A percentile compares a stretch with the other conserved stretches of the same genome.
phyloP scores from a whole-genome alignment of 2,113 vertebrate genomes.

The Marcusenius ussheri region DNA sequence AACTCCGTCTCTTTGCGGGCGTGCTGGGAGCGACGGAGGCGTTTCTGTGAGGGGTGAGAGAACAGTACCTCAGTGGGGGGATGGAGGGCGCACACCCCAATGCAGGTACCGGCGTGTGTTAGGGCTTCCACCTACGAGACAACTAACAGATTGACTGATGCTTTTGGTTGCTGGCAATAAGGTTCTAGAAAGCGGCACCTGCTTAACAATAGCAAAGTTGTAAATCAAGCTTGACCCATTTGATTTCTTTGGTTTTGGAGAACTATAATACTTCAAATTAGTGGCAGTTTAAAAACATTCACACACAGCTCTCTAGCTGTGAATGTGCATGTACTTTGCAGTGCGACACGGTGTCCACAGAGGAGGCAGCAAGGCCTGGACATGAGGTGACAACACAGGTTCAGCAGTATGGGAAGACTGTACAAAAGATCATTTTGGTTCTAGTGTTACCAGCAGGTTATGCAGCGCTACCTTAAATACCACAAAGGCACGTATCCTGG shows the following conservation, averaged over 20 bases:
- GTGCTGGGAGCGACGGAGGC: constrained; percentile 66
- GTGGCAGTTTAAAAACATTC: background rate
- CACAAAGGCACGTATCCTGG: background rate
- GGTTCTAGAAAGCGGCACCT: background rate
- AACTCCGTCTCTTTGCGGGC: constrained; percentile 75
- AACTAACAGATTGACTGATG: background rate
- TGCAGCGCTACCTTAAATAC: background rate
- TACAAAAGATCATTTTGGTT: background rate
- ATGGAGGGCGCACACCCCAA: background rate
- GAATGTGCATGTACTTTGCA: background rate
- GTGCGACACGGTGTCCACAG: too few relatives aligned
- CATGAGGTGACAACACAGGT: background rate
- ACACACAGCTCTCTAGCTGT: background rate
- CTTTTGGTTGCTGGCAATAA: background rate
- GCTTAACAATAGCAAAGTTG: background rate
- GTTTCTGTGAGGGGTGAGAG: constrained; percentile 53
- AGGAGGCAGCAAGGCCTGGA: too few relatives aligned
- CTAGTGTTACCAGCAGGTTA: background rate
- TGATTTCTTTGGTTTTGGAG: background rate
- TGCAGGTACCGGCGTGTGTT: background rate
- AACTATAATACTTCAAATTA: background rate
- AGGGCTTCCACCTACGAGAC: too few relatives aligned
- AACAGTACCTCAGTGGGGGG: background rate
- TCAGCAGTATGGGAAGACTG: background rate
- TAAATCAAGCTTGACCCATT: background rate